phyloP scores from a whole-genome alignment of 2,888 invertebrate species.

The Charanyca ferruginea region DNA sequence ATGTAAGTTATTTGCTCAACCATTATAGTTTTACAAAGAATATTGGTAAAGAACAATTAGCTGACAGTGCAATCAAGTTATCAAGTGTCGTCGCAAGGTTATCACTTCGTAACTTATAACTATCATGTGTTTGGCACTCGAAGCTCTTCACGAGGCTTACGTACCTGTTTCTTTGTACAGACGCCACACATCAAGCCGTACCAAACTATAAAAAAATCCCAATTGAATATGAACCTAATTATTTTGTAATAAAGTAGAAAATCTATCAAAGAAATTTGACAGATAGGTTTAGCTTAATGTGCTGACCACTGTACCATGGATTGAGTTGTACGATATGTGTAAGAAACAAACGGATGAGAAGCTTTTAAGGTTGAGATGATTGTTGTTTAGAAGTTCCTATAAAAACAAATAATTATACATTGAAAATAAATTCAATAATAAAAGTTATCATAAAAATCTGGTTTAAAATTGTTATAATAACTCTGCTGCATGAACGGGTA shows the following conservation, averaged over 20 bases:
- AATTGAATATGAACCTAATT: too few relatives aligned
- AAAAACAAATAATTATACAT: conserved; percentile 1
- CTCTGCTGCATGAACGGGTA: conserved; percentile 14
- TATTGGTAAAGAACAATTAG: conserved; percentile 65
- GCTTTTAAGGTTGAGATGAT: neutral
- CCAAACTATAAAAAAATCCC: too few relatives aligned
- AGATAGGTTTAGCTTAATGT: too few relatives aligned
- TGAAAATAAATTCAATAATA: conserved; percentile 1
- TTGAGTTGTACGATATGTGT: neutral
- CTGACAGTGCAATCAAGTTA: conserved; percentile 52
- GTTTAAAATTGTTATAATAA: neutral
- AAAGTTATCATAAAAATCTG: neutral
- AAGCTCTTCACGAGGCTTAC: conserved; percentile 8
- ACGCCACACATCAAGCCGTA: too few relatives aligned
- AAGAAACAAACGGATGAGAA: neutral
- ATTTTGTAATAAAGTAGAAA: too few relatives aligned
- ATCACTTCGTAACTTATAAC: conserved; percentile 43
- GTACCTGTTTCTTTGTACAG: neutral
- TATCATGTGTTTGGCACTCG: conserved; percentile 30
- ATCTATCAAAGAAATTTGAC: too few relatives aligned
- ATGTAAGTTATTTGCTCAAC: conserved; percentile 63
- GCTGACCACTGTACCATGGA: conserved; percentile 6
- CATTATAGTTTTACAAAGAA: conserved; percentile 63
- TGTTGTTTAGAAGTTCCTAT: neutral
- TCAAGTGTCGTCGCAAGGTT: conserved; percentile 61